These are phyloP conservation scores for Zosterops pallidus DNA, from an alignment of 2,113 vertebrate species.

Conservation along the genomic window DNA sequence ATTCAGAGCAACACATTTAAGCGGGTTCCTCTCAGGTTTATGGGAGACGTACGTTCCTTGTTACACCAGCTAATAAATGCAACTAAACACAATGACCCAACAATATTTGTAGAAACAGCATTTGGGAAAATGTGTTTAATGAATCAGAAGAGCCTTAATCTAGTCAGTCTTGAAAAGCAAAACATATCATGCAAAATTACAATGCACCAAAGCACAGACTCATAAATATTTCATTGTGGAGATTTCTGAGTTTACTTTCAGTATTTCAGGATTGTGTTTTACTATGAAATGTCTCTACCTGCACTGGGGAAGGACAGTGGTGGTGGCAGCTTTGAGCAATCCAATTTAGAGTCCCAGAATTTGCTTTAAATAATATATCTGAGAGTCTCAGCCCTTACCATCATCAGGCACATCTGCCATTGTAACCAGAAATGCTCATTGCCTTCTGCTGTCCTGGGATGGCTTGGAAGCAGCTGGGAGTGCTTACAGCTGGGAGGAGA, in stretches of 20 bases:
- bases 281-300: background rate
- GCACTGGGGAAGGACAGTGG: background rate
- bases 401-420: background rate
- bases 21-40: background rate
- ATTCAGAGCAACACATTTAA: constrained; percentile 17
- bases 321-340: background rate
- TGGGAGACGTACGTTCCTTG: background rate
- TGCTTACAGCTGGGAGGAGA: background rate
- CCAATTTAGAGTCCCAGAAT: background rate
- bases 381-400: background rate
- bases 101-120: constrained; percentile 29
- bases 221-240: constrained; percentile 23
- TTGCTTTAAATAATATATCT: background rate
- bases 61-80: constrained; percentile 57
- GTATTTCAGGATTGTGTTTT: background rate
- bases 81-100: constrained; percentile 7
- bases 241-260: background rate
- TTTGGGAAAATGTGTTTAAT: constrained; percentile 45
- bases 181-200: constrained; percentile 34
- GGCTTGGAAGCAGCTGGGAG: background rate
- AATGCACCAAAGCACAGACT: constrained; percentile 26
- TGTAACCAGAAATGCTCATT: background rate
- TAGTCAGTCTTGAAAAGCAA: constrained; percentile 51
- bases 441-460: background rate
- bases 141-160: constrained; percentile 50